Conservation (phyloP, 92 coral and sea anemone genomes). For the Diadumene lineata region DNA sequence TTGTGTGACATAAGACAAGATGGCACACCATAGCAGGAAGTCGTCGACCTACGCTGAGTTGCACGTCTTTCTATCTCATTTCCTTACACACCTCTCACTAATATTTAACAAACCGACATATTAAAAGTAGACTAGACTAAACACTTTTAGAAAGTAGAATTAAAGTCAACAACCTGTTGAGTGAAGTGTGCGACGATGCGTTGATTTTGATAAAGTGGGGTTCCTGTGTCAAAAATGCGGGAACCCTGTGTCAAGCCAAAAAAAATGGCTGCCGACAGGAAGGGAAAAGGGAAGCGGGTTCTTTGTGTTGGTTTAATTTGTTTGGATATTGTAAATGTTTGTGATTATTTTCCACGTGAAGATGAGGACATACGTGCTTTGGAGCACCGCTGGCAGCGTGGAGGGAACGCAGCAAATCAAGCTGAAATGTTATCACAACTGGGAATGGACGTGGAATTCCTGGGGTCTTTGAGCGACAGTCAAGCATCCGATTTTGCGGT, state of each 20-base stretch:
- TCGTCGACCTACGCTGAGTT: neutral
- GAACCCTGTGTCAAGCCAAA: slow-evolving; percentile 11
- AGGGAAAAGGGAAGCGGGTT: slow-evolving; percentile 26
- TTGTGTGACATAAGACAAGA: neutral
- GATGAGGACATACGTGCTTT: slow-evolving; percentile 76
- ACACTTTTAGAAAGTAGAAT: neutral
- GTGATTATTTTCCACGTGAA: slow-evolving; percentile 76
- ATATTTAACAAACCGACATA: neutral
- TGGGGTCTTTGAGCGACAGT: slow-evolving; percentile 68
- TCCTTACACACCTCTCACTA: neutral
- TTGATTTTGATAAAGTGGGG: too few species aligned
- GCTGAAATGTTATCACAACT: slow-evolving; percentile 65
- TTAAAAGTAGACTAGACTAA: neutral
- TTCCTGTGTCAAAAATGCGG: neutral
- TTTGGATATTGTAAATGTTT: slow-evolving; percentile 77
- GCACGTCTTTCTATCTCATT: neutral
- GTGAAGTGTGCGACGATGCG: too few species aligned
- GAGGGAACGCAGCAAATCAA: slow-evolving; percentile 89
- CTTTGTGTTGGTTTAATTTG: slow-evolving; percentile 71
- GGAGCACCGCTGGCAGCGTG: slow-evolving; percentile 77
- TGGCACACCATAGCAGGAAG: neutral
- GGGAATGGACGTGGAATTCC: slow-evolving; percentile 61
- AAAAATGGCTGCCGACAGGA: slow-evolving; percentile 8
- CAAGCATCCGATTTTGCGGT: slow-evolving; percentile 62
- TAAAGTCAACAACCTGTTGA: slow-evolving; percentile 1